Conservation (phyloP, 1,140 invertebrate genomes). For the Philotrypesis tridentata region DNA sequence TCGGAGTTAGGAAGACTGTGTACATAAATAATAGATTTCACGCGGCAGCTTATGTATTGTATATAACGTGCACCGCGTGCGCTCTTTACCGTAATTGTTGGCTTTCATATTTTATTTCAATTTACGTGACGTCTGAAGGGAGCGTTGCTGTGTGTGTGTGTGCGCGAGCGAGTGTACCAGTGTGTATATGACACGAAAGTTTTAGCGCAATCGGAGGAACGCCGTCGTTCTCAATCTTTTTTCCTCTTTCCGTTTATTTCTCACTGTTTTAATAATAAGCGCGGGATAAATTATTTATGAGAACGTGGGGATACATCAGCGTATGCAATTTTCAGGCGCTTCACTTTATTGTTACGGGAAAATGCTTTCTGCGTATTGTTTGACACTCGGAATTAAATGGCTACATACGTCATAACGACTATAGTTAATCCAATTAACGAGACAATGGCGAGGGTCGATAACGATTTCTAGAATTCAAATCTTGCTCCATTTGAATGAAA, state of each 20-base stretch:
- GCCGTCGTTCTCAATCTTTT: background rate
- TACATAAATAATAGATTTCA: conserved; percentile 32
- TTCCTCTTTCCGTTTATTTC: too few relatives aligned
- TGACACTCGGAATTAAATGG: background rate
- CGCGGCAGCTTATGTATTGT: too few relatives aligned
- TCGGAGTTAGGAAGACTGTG: background rate
- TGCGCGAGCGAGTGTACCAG: background rate
- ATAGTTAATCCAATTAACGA: background rate
- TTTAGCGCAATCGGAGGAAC: background rate
- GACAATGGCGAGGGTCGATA: too few relatives aligned
- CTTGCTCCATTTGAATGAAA: background rate
- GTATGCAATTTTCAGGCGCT: background rate
- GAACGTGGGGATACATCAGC: background rate
- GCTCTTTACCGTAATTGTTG: conserved; percentile 21
- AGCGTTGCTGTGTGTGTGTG: too few relatives aligned
- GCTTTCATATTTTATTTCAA: conserved; percentile 33
- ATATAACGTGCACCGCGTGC: too few relatives aligned
- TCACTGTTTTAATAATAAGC: background rate
- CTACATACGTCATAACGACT: too few relatives aligned
- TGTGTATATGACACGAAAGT: background rate
- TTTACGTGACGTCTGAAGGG: background rate
- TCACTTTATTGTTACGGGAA: background rate
- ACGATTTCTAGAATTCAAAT: background rate
- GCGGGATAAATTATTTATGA: background rate
- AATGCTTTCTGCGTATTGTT: background rate